These are phyloP conservation scores for Tipula lateralis DNA, from an alignment of 2,888 invertebrate genomes.

Conservation along the genomic window DNA sequence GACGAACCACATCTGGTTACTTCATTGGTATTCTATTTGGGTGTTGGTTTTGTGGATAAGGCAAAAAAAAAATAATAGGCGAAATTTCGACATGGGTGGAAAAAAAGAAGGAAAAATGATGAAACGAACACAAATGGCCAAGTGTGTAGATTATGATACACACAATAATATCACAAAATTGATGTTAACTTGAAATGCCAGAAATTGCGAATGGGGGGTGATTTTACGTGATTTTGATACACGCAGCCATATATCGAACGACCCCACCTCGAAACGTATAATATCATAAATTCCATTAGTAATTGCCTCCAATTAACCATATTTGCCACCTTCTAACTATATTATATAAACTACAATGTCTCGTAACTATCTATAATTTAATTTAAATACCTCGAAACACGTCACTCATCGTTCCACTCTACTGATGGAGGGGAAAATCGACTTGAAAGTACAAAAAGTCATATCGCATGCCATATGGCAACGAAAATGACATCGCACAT, in stretches of 20 bases:
- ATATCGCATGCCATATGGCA: background rate
- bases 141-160: constrained; percentile 15
- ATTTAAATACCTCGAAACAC: background rate
- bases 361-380: constrained; percentile 19
- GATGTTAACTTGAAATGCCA: background rate
- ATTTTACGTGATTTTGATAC: background rate
- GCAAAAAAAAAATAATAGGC: background rate
- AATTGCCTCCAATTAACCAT: background rate
- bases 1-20: constrained; percentile 27
- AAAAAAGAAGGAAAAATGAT: background rate
- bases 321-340: background rate
- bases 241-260: background rate
- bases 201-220: background rate
- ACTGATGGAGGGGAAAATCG: background rate
- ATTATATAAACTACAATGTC: background rate
- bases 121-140: background rate
- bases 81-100: background rate
- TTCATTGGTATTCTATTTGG: constrained; percentile 9
- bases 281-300: background rate
- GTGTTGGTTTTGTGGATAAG: background rate
- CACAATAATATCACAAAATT: background rate
- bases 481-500: background rate
- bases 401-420: background rate
- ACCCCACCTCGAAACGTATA: background rate
- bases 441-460: background rate